Conservation (phyloP, 2,888 invertebrate species). For the Trichacis sp. region DNA sequence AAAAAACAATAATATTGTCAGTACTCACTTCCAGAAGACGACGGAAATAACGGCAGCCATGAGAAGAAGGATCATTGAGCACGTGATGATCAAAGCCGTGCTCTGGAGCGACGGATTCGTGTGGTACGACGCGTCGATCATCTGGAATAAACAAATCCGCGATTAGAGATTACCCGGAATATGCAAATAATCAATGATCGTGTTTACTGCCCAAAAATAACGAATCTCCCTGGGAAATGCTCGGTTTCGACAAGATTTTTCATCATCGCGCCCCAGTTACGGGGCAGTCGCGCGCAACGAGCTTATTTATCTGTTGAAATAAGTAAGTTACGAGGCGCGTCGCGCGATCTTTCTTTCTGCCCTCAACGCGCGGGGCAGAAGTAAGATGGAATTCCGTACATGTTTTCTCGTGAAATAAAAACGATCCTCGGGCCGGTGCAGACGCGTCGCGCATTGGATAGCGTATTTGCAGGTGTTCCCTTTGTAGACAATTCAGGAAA, state of each 20-base stretch:
- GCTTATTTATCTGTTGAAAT: slow-evolving; percentile 7
- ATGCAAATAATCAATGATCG: neutral
- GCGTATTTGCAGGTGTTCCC: slow-evolving; percentile 6
- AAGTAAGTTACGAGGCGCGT: neutral
- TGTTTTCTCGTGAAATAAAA: neutral
- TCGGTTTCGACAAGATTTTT: neutral
- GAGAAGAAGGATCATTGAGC: slow-evolving; percentile 82
- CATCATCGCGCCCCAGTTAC: neutral
- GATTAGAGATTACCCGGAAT: neutral
- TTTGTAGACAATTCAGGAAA: slow-evolving; percentile 2
- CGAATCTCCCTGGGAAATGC: too few relatives aligned
- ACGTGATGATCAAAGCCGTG: slow-evolving; percentile 85
- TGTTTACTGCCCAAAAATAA: too few relatives aligned
- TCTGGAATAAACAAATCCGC: slow-evolving; percentile 74
- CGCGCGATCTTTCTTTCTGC: neutral
- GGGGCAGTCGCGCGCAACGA: neutral
- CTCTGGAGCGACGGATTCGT: slow-evolving; percentile 87
- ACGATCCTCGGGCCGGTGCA: neutral
- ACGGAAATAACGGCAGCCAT: slow-evolving; percentile 84
- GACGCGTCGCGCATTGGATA: slow-evolving; percentile 3
- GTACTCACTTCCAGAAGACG: slow-evolving; percentile 91
- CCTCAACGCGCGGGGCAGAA: neutral
- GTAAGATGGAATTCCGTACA: slow-evolving; percentile 3
- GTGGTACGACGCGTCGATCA: slow-evolving; percentile 89
- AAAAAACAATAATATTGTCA: too few relatives aligned